Evolutionary conservation across 2,113 vertebrate genomes (phyloP), one percentile per base, ranked within the genome.

Genomic region (Halcyon senegalensis): DNA sequence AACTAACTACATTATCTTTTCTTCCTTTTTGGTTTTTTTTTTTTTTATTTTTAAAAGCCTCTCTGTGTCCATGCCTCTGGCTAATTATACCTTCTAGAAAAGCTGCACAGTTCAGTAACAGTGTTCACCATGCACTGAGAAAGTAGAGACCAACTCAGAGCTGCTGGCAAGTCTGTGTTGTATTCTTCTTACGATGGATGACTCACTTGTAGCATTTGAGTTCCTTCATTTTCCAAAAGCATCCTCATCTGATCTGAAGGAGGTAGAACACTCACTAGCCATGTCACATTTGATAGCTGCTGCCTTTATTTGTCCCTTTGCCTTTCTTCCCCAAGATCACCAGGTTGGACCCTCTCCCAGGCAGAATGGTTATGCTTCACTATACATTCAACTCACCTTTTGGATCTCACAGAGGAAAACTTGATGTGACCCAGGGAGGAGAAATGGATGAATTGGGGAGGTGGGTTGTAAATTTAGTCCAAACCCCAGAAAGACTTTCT

Each of bases 1-100:
- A 93, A 66, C 76, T 84, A 67, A 62, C 90, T 87, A 92, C 74
- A 7, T 83, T 78, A 94, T 62, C 41, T 93, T 91, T 35, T 69
- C 25, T 16, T 62, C 28, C 8, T 81, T 76, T 19, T 83, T 35
- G 35, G 7, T 35, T 35, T n/a, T 75, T 21, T 20, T 25, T 74
- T 63, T 50, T 41, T 43, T 43, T 43, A 31, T 68, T 90, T 91
- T 88, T 44, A 37, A 91, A 91, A 90, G 12, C 53, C 5, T 77
- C 44, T 55, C 68, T 74, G 3, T 24, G 66, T n/a, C 63, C 1
- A 1, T 78, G 37, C 58, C 62, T 87, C 48, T 24, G 5, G 51
- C 46, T 94, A 92, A 89, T 89, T 87, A 73, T 75, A 76, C 73
- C 35, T 86, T 48, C 50, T 60, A 31, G 56, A 94, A 87, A 56